A percentile compares a stretch with the other conserved stretches of the same genome.
Conservation (phyloP, 2,113 vertebrate genomes). For the Hyaena hyaena region DNA sequence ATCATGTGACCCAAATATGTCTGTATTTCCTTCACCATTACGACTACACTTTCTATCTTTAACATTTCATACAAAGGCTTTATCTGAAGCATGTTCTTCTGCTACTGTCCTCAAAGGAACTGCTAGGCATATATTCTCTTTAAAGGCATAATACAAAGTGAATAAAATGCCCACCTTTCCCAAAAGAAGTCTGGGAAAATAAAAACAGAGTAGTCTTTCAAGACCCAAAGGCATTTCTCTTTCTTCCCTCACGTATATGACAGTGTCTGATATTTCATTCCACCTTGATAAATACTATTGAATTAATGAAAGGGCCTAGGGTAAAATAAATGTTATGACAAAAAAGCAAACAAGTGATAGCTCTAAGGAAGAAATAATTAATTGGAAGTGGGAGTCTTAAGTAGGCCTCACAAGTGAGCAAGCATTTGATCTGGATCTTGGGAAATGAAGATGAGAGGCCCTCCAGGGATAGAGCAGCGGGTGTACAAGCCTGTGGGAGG, state of each 20-base stretch:
- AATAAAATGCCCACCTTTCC: background rate
- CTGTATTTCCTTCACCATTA: background rate
- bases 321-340: background rate
- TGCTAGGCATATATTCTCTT: background rate
- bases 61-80: background rate
- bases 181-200: background rate
- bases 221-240: background rate
- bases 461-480: background rate
- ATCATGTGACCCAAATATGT: background rate
- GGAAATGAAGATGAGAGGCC: background rate
- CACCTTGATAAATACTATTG: background rate
- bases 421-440: background rate
- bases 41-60: background rate
- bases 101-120: background rate
- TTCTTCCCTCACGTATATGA: background rate
- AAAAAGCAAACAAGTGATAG: background rate
- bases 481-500: background rate
- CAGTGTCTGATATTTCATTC: background rate
- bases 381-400: background rate
- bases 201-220: background rate
- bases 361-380: background rate
- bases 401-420: background rate
- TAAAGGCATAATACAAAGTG: background rate
- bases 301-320: background rate
- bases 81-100: background rate